A percentile compares a stretch with the other conserved stretches of the same genome.
These are phyloP conservation scores for Saccopteryx bilineata DNA, from an alignment of 2,113 vertebrate genomes.

Conservation along the genomic window DNA sequence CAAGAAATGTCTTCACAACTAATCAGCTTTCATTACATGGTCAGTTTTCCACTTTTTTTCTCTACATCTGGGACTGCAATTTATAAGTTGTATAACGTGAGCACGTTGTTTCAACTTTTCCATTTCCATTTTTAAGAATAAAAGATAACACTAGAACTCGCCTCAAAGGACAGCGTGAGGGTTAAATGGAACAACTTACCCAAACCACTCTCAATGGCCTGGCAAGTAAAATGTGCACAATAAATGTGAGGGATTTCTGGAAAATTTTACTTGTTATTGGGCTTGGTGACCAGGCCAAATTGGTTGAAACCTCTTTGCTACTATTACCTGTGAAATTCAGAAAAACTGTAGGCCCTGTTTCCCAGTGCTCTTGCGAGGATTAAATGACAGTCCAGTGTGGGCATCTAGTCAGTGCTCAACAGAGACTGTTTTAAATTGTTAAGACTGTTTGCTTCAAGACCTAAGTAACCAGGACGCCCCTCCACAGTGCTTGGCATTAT, in stretches of 20 bases:
- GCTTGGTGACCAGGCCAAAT: background rate
- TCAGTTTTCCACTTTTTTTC: background rate
- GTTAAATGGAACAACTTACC: background rate
- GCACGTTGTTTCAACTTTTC: background rate
- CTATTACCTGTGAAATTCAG: background rate
- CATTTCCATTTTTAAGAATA: background rate
- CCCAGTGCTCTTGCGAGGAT: background rate
- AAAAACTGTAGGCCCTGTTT: background rate
- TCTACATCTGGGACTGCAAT: background rate
- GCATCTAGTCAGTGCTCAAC: background rate
- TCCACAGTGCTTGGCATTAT: fast-evolving
- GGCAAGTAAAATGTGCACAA: background rate
- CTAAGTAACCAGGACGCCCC: fast-evolving
- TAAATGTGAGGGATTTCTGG: background rate
- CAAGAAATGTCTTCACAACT: background rate
- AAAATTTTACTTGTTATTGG: background rate
- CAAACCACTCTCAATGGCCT: background rate
- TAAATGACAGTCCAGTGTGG: no score
- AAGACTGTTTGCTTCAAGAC: background rate
- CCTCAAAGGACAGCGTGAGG: background rate
- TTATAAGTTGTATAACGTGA: background rate
- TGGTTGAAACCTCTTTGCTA: background rate
- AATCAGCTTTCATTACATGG: background rate
- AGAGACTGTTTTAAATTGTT: background rate
- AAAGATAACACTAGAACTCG: background rate